Conservation (phyloP, 2,888 invertebrate species). For the Hymenopus coronatus region DNA sequence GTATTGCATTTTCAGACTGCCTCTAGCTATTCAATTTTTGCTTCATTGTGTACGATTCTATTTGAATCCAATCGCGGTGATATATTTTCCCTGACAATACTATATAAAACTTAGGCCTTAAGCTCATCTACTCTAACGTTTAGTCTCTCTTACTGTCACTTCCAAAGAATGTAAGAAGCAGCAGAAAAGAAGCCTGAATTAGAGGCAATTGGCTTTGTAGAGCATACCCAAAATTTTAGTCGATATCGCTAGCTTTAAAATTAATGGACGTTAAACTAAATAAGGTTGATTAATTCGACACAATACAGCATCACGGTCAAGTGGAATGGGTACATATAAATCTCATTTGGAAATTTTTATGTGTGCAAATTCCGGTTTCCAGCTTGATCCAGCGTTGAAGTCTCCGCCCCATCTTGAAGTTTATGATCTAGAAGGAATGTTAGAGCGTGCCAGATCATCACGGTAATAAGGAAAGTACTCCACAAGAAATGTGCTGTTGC, state of each 20-base stretch:
- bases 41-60: no score
- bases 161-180: no score
- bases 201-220: no score
- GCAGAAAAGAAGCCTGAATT: no score
- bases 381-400: background rate
- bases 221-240: background rate
- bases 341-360: background rate
- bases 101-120: no score
- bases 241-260: background rate
- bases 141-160: no score
- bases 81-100: no score
- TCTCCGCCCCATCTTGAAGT: background rate
- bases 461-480: background rate
- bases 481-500: background rate
- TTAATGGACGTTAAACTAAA: background rate
- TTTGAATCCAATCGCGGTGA: no score
- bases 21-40: no score
- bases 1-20: no score
- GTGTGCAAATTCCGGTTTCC: background rate
- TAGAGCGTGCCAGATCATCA: constrained; percentile 8
- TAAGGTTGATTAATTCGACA: background rate
- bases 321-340: background rate
- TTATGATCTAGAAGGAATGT: constrained; percentile 7
- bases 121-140: no score
- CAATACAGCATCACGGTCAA: background rate